phyloP scores from a whole-genome alignment of 2,888 invertebrate genomes.

The Lasioglossum calceatum region DNA sequence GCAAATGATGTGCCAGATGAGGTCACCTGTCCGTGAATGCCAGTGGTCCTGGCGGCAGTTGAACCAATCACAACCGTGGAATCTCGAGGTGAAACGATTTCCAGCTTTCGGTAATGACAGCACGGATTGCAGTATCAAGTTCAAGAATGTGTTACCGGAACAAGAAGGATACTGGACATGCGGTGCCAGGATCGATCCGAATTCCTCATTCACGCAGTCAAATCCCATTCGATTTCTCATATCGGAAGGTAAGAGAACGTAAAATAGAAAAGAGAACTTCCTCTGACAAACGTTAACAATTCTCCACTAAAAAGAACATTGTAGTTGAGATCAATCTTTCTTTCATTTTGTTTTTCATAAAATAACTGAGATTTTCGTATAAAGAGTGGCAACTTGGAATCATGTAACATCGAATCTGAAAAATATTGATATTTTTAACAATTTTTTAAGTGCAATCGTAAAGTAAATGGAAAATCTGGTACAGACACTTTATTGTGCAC shows the following conservation, averaged over 20 bases:
- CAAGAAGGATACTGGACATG: slow-evolving; percentile 83
- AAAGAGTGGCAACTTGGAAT: background rate
- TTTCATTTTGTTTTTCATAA: background rate
- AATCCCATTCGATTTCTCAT: slow-evolving; percentile 78
- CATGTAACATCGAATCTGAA: background rate
- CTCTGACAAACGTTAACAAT: background rate
- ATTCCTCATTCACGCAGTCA: slow-evolving; percentile 77
- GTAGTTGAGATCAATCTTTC: background rate
- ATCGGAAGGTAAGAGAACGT: slow-evolving; percentile 75
- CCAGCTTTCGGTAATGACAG: slow-evolving; percentile 79
- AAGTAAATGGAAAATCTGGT: background rate
- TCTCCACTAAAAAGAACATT: background rate
- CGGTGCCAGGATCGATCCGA: slow-evolving; percentile 76
- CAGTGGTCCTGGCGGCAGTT: slow-evolving; percentile 82
- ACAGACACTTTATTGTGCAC: background rate
- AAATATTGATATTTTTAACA: background rate
- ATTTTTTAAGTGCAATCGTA: background rate
- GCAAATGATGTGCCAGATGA: slow-evolving; percentile 79
- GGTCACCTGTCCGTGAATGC: slow-evolving; percentile 79
- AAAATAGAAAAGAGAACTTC: background rate
- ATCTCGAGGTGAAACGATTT: slow-evolving; percentile 80
- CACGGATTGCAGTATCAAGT: slow-evolving; percentile 81
- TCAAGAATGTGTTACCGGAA: slow-evolving; percentile 79
- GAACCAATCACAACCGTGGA: slow-evolving; percentile 81
- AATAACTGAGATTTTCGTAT: background rate